Percentiles rank a stretch among this genome's conserved stretches.
phyloP scores from a whole-genome alignment of 2,113 vertebrate species.

The Laterallus jamaicensis region DNA sequence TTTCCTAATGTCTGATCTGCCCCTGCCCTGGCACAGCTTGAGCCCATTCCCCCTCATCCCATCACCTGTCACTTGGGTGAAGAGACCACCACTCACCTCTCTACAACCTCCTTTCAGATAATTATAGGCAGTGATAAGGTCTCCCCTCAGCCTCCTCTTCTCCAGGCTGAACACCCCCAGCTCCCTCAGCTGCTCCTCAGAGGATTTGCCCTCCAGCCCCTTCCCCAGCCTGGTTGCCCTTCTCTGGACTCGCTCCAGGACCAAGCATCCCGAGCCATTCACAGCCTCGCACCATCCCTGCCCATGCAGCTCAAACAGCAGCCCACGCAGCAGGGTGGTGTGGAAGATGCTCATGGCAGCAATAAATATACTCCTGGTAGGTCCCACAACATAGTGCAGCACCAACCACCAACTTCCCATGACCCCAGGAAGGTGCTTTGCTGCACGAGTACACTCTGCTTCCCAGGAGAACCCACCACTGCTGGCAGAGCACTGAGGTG shows the following conservation, averaged over 20 bases:
- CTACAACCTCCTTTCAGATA: too few species aligned
- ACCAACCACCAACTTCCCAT: neutral
- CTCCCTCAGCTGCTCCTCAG: too few species aligned
- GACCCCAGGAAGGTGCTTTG: neutral
- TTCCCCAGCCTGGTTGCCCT: too few species aligned
- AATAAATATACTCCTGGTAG: neutral
- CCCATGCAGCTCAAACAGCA: neutral
- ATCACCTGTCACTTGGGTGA: too few species aligned
- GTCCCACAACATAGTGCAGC: neutral
- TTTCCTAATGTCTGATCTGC: too few species aligned
- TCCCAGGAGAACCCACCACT: neutral
- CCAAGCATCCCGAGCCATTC: neutral
- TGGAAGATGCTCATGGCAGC: neutral
- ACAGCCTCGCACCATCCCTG: neutral
- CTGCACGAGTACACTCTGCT: neutral
- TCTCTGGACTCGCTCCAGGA: neutral
- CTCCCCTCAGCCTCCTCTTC: too few species aligned
- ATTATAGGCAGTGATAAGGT: too few species aligned
- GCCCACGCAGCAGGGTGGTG: neutral
- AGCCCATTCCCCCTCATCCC: too few species aligned
- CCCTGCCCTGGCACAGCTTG: too few species aligned
- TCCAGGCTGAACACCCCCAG: too few species aligned
- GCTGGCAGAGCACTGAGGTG: neutral
- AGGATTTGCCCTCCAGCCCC: too few species aligned
- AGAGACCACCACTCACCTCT: too few species aligned